Evolutionary conservation across 1,140 invertebrate species (phyloP), one percentile per base, ranked within the genome.

Genomic region (Cydia fagiglandana): DNA sequence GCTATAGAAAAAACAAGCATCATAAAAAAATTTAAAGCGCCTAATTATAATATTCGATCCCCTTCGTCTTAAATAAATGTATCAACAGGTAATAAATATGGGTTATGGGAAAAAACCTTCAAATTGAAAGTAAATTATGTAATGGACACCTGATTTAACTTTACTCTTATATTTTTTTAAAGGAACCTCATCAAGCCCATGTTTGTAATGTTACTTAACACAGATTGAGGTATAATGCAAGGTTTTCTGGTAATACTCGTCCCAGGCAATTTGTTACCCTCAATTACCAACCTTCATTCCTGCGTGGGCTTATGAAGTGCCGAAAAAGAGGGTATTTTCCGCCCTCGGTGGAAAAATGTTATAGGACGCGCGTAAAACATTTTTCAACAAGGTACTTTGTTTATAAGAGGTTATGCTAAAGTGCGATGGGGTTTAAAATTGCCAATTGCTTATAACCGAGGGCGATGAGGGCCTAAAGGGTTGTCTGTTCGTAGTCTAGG

Each of bases 241-340:
- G 66, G 66, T 70, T 70, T 70, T 38, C 66, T 70, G 66, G 66
- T 70, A 41, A 70, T 70, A 45, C n/a, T 38, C 66, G 66, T 68
- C 64, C 64, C 34, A 70, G 30, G 66, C 66, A 70, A 70, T 70
- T 70, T 70, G 66, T 70, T 41, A 41, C 66, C 66, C 66, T 38
- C 66, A 70, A 70, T 70, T 70, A 70, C 66, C 66, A 70, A 70
- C 66, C 66, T 70, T 70, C 66, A 70, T 70, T 38, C 30, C 34
- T 34, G 66, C 66, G 66, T 45, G 66, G 38, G 66, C 66, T 70
- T 70, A 70, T 70, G 66, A 41, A 70, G 66, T 70, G 66, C 30
- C 66, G 34, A 70, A 41, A 70, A 17, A 34, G 30, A 34, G 30
- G 30, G 66, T 4, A 4, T 45, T 17, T 45, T 70, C 66, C 66